Base-by-base conservation (phyloP, 2,888 invertebrate genomes). In the Macaria notata region DNA sequence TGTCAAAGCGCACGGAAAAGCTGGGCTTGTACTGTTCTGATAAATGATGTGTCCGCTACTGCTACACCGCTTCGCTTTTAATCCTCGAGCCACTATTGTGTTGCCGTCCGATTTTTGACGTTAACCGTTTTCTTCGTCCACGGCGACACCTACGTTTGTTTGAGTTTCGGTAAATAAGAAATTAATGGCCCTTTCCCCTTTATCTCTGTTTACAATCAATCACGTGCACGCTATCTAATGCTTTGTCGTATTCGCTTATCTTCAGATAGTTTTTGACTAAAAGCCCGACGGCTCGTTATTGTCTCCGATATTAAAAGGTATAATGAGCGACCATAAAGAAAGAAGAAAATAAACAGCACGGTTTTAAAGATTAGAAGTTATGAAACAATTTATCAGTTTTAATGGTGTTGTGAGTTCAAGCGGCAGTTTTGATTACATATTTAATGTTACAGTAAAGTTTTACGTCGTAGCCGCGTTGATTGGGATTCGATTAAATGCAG, bases 1-100 rank as follows among this genome's bases (percentile, higher is more conserved):
- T 71, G 72, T 70, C 71, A 75, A 76, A 77, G 75, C 79, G 68
- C 72, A 71, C 73, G 73, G 78, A 81, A 79, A 76, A 79, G 71
- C 73, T 65, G 63, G 68, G 61, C 72, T 69, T 71, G 75, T 71
- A 74, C 78, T 76, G 82, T 82, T 73, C 87, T 91, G 88, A 91
- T 89, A 90, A 91, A 91, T 91, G 88, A 89, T 83, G 79, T 75
- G 82, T 76, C 78, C 68, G 85, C 84, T 83, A 83, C 88, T 77
- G 83, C 79, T 84, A 91, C 91, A 91, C 69, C 81, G 82, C 81
- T 88, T 91, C 81, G 88, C 90, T 91, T 91, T 91, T 90, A 91
- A 89, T 86, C 83, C 86, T 83, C 80, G 65, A 72, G 67, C 77
- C 73, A 81, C 83, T 79, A 88, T 90, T 90, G 88, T 90, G 85